Evolutionary conservation across 1,140 invertebrate genomes (phyloP).

Genomic region (Drosophila tani): DNA sequence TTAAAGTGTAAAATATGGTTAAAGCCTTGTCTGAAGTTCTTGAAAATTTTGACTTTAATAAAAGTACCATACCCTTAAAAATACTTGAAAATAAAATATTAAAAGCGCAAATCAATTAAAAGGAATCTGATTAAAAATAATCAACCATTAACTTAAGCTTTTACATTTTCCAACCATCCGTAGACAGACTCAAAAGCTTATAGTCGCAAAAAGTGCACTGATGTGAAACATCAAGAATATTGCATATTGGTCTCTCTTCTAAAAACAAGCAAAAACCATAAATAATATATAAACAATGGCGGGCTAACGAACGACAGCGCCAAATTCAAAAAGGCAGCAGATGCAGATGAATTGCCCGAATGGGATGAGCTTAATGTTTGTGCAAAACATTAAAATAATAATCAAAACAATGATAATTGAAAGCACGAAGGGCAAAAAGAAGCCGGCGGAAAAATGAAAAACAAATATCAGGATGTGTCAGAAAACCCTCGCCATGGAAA

Average conservation of each 20-base stretch:
- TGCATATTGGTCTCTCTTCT: too few relatives aligned
- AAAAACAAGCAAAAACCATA: conserved; percentile 10
- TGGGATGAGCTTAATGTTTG: conserved; percentile 35
- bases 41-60: neutral
- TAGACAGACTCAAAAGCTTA: too few relatives aligned
- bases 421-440: conserved; percentile 34
- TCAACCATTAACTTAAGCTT: neutral
- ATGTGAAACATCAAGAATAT: neutral
- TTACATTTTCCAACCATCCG: too few relatives aligned
- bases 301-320: conserved; percentile 16
- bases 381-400: conserved; percentile 63
- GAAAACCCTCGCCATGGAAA: conserved; percentile 23
- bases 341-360: conserved; percentile 6
- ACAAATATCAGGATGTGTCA: conserved; percentile 58
- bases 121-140: too few relatives aligned
- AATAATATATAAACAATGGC: conserved; percentile 15
- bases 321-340: conserved; percentile 22
- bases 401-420: conserved; percentile 70
- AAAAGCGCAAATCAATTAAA: too few relatives aligned
- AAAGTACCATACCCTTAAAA: too few relatives aligned
- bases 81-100: too few relatives aligned
- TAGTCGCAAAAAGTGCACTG: neutral
- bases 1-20: neutral
- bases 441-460: conserved; percentile 19
- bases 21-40: neutral